These are phyloP conservation scores for Gopherus flavomarginatus DNA, from an alignment of 2,113 vertebrate species.

Conservation along the genomic window DNA sequence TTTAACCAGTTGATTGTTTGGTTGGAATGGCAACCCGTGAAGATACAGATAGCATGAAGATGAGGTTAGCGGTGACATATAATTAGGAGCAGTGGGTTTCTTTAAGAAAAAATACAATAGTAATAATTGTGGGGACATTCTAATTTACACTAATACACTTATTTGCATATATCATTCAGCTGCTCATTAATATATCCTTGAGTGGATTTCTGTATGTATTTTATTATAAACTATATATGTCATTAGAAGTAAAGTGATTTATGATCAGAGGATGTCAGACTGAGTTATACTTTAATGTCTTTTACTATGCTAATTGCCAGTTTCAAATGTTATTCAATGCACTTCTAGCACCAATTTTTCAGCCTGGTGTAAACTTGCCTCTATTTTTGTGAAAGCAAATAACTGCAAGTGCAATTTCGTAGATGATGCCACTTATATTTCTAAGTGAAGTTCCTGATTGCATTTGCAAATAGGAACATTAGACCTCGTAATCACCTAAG, in stretches of 20 bases:
- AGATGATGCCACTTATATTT: not conserved
- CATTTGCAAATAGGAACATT: not conserved
- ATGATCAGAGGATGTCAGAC: not conserved
- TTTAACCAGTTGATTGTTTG: not conserved
- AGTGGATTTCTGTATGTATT: not conserved
- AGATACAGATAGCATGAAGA: not conserved
- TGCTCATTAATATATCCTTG: not conserved
- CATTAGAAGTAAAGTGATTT: not conserved
- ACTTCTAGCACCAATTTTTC: not conserved
- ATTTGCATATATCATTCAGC: not conserved
- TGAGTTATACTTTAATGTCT: not conserved
- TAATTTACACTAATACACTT: not conserved
- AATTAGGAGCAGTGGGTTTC: not conserved
- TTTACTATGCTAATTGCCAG: not conserved
- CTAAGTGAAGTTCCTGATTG: not conserved
- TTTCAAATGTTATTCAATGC: not conserved
- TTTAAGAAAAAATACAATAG: not conserved
- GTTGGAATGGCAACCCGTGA: not conserved
- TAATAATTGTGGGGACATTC: not conserved
- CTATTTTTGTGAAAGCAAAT: not conserved
- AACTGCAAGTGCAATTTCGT: not conserved
- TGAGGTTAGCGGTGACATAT: not conserved
- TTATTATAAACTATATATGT: not conserved
- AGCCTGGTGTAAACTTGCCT: not conserved
- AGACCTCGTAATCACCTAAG: not conserved